Base-by-base conservation (phyloP, 2,113 vertebrate species). In the Trematomus loennbergii region DNA sequence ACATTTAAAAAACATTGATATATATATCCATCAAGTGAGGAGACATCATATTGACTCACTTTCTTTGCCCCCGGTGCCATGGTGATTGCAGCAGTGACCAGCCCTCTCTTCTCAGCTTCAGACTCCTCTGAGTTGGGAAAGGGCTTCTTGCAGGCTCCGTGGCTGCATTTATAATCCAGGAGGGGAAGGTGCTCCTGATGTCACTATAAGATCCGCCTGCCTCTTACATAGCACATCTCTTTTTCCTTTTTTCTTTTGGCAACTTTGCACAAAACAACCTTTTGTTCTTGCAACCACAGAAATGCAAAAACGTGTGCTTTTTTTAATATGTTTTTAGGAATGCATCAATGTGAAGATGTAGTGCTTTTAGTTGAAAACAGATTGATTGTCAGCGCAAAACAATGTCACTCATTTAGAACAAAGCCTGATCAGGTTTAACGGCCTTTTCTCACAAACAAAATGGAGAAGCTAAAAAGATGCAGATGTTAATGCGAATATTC, bases 21-120 rank as follows among this genome's bases (percentile, higher is more conserved):
- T n/a, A n/a, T n/a, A n/a, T n/a, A n/a, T n/a, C n/a, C 57, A 33
- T 1, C 11, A 22, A 29, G 25, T 29, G 1, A 58, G 29, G 55
- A 58, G 0, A 36, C 20, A 3, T 25, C 22, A 46, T 13, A 2
- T 45, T 17, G 0, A 3, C 55, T 76, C 60, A 95, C 94, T 84
- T 85, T 94, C 88, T 95, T 95, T 3, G 71, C 49, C 75, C 92
- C 68, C 74, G 95, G 93, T 87, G 94, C 93, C 95, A 96, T 96
- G 75, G 13, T 89, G 78, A 9, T 58, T 78, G 74, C 68, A 79
- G 84, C 68, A 25, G 83, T 70, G 54, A 66, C 66, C 40, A 68
- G 40, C 48, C 63, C 74, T 12, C 45, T 75, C 61, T 13, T 49
- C 53, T 70, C 61, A 22, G 33, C 15, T 36, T 3, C 52, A 36